Base-by-base conservation (phyloP, 2,113 vertebrate species). In the Odontesthes bonariensis region DNA sequence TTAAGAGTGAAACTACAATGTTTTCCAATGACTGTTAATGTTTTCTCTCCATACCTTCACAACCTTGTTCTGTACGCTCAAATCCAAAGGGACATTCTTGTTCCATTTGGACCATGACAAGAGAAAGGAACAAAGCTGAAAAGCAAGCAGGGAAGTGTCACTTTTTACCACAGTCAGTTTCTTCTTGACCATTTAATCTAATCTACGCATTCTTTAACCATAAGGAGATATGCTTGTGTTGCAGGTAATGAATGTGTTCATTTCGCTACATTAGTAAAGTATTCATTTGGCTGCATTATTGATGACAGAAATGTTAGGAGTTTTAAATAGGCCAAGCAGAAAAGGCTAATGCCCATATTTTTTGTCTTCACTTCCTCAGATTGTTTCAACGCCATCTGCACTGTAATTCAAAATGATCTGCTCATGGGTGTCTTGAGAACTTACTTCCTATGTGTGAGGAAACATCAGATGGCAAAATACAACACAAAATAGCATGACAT, bases 31-130 rank as follows among this genome's bases (percentile, higher is more conserved):
- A 4, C 8, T 46, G 12, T 5, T 35, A 1, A 31, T 9, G 6
- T 69, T 55, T 62, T 2, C 0, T 77, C 64, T 59, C 57, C 84
- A 61, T 92, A 93, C 92, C 92, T 3, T 0, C 0, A 62, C 89
- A 91, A 0, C 0, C 0, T 3, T 19, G 0, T 0, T 11, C 0
- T 1, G 12, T 0, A 0, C 0, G 0, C 0, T 0, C 0, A 8
- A 11, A 74, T 75, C 87, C 81, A 0, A 0, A 0, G 0, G 0
- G 0, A 54, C 87, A 88, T 0, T 0, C 0, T 31, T 0, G 0
- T 0, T 2, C 0, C 0, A 66, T 68, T 40, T 23, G 17, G 16
- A 7, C 66, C 23, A 3, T 11, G 1, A 14, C 0, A 9, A 60
- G 1, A 33, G 13, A 57, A 33, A 80, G n/a, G 32, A 51, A 13